Evolutionary conservation across 2,888 invertebrate species (phyloP), one percentile per base, ranked within the genome.

Genomic region (Orchesellides sinensis): DNA sequence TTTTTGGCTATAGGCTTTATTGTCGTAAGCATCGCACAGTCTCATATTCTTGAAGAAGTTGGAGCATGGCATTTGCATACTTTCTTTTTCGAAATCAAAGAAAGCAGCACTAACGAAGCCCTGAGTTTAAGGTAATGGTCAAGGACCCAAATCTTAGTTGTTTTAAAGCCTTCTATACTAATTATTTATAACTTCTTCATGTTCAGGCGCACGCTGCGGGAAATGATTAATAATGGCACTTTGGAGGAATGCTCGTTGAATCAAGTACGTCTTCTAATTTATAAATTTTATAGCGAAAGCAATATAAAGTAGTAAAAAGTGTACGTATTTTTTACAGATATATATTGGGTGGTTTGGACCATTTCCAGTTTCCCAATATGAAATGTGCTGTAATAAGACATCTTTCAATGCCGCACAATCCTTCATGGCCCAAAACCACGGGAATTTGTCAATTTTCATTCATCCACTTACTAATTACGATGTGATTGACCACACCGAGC

Each of bases 41-140:
- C 49, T 3, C 70, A 70, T 19, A 32, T 35, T 12, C n/a, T 47
- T 2, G 77, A 77, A 21, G 83, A 83, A 59, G 77, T 83, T 40
- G 83, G 77, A 10, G 83, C 83, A 0, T 83, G 83, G 83, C 83
- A 83, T 72, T 47, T 83, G 14, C 83, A 83, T 27, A 77, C 77
- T 19, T 83, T 65, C 70, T 70, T 83, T 10, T 77, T 83, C n/a
- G 83, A 83, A 56, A 25, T 83, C 3, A 83, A 83, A 14, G 19
- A 73, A 0, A 69, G 54, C 14, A 82, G 74, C 27, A 65, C 65
- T 14, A 49, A 63, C 17, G 83, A 83, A 52, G 83, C 83, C 12
- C 21, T 77, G 21, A 35, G 25, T 32, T 78, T 78, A 0, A 49
- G 82, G 70, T 77, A 68, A 32, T 29, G 2, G 27, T 21, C 17